Conservation (phyloP, 2,888 invertebrate genomes). For the Eristalis pertinax region DNA sequence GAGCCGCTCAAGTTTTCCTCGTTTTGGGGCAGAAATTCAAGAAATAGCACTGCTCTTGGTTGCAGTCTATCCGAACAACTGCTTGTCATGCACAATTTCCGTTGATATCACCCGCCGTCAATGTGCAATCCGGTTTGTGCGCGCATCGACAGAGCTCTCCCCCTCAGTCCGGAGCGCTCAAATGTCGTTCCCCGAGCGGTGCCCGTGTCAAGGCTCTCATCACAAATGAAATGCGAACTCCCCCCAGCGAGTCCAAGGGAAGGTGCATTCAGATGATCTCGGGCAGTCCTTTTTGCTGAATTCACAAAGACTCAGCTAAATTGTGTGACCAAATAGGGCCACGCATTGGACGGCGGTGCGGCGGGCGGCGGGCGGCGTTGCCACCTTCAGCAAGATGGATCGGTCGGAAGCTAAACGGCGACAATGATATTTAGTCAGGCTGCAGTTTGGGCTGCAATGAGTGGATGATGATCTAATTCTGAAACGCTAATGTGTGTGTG, state of each 20-base stretch:
- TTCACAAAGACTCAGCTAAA: not conserved
- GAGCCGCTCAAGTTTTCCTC: not conserved
- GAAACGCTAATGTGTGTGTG: not conserved
- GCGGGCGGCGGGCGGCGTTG: not conserved
- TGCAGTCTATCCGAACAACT: conserved; percentile 11
- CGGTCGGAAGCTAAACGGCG: conserved; percentile 15
- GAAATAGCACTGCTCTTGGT: not conserved
- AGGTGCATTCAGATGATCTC: not conserved
- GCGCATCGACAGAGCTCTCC: not conserved
- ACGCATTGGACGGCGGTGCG: too few relatives aligned
- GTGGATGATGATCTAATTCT: conserved; percentile 42
- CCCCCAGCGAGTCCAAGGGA: not conserved
- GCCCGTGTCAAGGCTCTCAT: not conserved
- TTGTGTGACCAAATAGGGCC: not conserved
- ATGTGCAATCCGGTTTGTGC: not conserved
- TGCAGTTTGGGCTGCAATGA: conserved; percentile 1
- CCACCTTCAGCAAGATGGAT: conserved; percentile 8
- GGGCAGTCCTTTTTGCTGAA: not conserved
- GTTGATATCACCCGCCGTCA: not conserved
- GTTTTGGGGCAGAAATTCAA: conserved; percentile 1
- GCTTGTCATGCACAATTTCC: conserved; percentile 31
- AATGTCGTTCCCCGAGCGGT: too few relatives aligned
- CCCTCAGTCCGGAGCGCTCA: not conserved
- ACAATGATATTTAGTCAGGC: conserved; percentile 5
- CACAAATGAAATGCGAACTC: not conserved